phyloP scores from a whole-genome alignment of 2,113 vertebrate genomes.

The Todiramphus saurophagus region DNA sequence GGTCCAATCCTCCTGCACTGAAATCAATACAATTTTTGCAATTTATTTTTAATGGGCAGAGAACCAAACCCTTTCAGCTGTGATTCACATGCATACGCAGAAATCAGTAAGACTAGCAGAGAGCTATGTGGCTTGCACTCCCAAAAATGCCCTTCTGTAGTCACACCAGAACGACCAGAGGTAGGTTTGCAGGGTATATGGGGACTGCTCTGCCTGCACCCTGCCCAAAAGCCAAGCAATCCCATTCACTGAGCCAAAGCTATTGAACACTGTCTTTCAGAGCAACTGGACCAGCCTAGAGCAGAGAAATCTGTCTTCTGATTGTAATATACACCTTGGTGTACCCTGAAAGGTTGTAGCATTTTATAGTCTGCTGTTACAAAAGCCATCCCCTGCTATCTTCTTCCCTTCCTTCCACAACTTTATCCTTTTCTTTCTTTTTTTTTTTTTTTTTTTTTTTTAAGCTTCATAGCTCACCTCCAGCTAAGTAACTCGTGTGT shows the following conservation, averaged over 20 bases:
- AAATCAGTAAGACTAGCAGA: not conserved
- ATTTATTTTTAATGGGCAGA: slow-evolving; percentile 34
- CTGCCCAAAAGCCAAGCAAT: not conserved
- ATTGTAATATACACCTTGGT: not conserved
- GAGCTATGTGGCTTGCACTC: not conserved
- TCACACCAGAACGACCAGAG: not conserved
- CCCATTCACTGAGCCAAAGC: not conserved
- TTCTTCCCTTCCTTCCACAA: not conserved
- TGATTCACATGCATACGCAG: not conserved
- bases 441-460: not conserved
- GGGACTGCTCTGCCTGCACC: not conserved
- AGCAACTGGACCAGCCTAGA: not conserved
- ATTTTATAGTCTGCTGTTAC: not conserved
- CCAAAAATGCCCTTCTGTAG: not conserved
- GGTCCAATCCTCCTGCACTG: not conserved
- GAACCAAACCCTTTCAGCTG: slow-evolving; percentile 1
- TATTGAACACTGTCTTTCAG: fast-evolving
- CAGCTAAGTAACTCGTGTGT: not conserved
- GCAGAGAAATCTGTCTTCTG: not conserved
- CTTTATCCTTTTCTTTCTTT: not conserved
- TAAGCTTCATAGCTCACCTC: not conserved
- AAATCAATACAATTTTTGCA: slow-evolving; percentile 49
- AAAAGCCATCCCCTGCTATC: not conserved
- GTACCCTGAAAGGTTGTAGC: not conserved
- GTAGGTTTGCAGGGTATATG: not conserved